A percentile compares a stretch with the other conserved stretches of the same genome.
phyloP scores from a whole-genome alignment of 2,113 vertebrate species.

The Corynorhinus townsendii region DNA sequence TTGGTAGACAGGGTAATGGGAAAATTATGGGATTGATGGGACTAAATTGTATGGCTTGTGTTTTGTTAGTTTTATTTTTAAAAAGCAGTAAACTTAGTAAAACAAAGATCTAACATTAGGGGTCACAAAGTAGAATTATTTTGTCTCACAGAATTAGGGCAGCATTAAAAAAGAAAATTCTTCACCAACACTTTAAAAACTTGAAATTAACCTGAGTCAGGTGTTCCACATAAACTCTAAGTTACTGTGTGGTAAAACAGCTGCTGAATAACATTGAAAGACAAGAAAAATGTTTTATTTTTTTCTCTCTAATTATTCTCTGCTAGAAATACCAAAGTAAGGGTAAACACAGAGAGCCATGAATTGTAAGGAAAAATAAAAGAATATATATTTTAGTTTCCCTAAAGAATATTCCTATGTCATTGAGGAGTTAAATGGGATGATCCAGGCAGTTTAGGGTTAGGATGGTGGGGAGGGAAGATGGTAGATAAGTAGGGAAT shows the following conservation, averaged over 20 bases:
- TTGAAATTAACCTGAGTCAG: neutral
- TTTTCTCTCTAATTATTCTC: neutral
- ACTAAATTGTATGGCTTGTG: neutral
- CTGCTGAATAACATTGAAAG: neutral
- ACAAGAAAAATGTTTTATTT: neutral
- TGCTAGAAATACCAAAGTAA: neutral
- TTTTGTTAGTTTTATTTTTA: neutral
- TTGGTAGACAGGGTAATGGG: neutral
- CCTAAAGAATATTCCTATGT: neutral
- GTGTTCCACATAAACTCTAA: neutral
- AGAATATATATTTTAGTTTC: neutral
- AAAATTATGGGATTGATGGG: neutral
- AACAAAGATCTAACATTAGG: neutral
- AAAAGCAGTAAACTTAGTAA: neutral
- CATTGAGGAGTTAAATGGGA: no score
- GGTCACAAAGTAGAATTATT: neutral
- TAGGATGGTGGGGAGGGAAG: no score
- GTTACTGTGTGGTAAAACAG: neutral
- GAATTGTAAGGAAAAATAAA: neutral
- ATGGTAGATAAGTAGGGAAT: no score
- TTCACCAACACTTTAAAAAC: neutral
- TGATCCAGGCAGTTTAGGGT: no score
- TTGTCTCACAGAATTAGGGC: neutral
- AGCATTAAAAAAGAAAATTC: neutral
- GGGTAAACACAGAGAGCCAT: neutral